Percentiles rank a stretch among this genome's conserved stretches.
Evolutionary conservation across 35 echinoderm and acorn worm species (phyloP).

Genomic region (Heliocidaris tuberculata): DNA sequence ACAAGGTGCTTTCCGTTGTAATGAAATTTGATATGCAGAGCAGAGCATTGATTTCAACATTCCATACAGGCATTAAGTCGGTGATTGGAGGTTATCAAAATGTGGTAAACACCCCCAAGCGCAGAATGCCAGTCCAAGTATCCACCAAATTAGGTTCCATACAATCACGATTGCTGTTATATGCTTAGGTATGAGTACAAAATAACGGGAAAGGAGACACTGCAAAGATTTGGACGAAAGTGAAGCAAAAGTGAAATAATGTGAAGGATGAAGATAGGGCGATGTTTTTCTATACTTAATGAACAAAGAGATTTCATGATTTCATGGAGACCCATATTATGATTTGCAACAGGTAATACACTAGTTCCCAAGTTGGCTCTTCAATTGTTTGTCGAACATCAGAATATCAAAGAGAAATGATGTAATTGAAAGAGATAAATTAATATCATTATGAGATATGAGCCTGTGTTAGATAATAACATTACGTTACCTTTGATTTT

Average conservation of each 20-base stretch:
- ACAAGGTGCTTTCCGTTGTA: not conserved
- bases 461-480: no score
- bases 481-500: no score
- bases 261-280: no score
- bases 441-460: no score
- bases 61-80: not conserved
- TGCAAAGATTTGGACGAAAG: not conserved
- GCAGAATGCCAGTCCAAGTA: not conserved
- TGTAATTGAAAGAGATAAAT: not conserved
- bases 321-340: not conserved
- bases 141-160: not conserved
- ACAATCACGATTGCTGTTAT: not conserved
- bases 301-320: not conserved
- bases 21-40: not conserved
- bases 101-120: conserved; percentile 34
- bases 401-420: not conserved
- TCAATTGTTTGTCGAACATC: not conserved
- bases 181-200: not conserved
- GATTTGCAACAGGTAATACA: not conserved
- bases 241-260: not conserved
- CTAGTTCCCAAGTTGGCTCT: not conserved
- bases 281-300: no score
- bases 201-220: not conserved
- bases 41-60: conserved; percentile 20
- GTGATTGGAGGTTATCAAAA: conserved; percentile 28